Evolutionary conservation across 1,140 invertebrate genomes (phyloP), one percentile per base, ranked within the genome.

Genomic region (Cepaea nemoralis): DNA sequence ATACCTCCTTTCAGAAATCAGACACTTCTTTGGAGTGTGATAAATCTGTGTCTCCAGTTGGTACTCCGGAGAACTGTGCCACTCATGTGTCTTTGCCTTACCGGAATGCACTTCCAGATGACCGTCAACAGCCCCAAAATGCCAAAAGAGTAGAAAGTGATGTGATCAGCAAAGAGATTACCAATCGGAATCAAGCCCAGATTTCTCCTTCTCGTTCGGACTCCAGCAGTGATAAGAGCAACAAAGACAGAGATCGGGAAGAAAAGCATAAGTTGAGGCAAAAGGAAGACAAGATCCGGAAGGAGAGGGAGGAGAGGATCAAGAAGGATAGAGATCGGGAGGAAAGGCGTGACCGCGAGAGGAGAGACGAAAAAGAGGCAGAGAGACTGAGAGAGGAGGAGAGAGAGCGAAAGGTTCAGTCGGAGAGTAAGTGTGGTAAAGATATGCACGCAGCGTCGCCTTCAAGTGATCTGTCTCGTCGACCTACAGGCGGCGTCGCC

Each of bases 321-420:
- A 63, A 27, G 33, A 63, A 63, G 33, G 59, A 63, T 19, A 71
- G 69, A 39, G 78, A 80, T 24, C 1, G 78, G 24, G 78, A 80
- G 6, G 78, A 80, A 48, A 70, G 78, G n/a, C 14, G 78, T 55
- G 78, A 80, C 22, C 14, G 69, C 12, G 78, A 80, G 69, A 70
- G 48, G 33, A 70, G 45, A 69, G 77, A 78, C 6, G 77, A 78
- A 45, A 78, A 69, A 45, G 77, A 78, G 39, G 27, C 63, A 39
- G 77, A 78, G 63, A 67, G 40, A 42, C 69, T 24, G 63, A 81
- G 80, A 37, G 14, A 55, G 24, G 80, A 77, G n/a, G 82, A 79
- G 50, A 66, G 45, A 22, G 71, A 63, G 22, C 27, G 31, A 14
- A 63, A 55, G n/a, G 77, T 63, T 27, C n/a, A 63, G 10, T 6